Evolutionary conservation across 1,140 invertebrate genomes (phyloP).

Genomic region (Trypoxylus dichotomus): DNA sequence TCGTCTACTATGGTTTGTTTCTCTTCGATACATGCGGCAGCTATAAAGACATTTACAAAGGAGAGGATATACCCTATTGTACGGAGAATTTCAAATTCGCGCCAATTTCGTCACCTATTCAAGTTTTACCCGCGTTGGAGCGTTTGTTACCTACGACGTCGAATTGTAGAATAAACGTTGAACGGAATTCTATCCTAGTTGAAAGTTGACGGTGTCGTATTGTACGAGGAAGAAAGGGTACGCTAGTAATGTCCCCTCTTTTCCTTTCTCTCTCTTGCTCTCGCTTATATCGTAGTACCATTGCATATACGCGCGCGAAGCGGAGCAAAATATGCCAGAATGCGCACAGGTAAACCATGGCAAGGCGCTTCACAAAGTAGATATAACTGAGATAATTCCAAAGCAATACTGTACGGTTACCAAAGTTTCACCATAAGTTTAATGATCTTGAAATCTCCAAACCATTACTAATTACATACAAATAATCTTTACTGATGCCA

Average conservation of each 20-base stretch:
- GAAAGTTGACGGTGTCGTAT: conserved; percentile 9
- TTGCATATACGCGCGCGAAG: neutral
- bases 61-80: neutral
- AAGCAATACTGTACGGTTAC: neutral
- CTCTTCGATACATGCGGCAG: neutral
- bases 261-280: neutral
- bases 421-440: too few species aligned
- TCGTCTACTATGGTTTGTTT: neutral
- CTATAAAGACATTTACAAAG: neutral
- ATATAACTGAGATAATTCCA: neutral
- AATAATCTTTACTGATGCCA: too few species aligned
- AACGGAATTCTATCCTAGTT: conserved; percentile 37
- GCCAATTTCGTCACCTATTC: neutral
- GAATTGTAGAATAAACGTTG: conserved; percentile 42
- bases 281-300: neutral
- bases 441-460: too few species aligned
- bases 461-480: too few species aligned
- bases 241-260: neutral
- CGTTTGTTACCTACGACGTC: conserved; percentile 18
- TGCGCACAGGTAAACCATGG: neutral
- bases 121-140: neutral
- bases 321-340: neutral
- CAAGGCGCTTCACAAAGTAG: neutral
- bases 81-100: neutral
- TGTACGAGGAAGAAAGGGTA: neutral